Evolutionary conservation across 2,797 vertebrate species (phyloP), one percentile per base, ranked within the genome.

Genomic region (Cynopterus sphinx): DNA sequence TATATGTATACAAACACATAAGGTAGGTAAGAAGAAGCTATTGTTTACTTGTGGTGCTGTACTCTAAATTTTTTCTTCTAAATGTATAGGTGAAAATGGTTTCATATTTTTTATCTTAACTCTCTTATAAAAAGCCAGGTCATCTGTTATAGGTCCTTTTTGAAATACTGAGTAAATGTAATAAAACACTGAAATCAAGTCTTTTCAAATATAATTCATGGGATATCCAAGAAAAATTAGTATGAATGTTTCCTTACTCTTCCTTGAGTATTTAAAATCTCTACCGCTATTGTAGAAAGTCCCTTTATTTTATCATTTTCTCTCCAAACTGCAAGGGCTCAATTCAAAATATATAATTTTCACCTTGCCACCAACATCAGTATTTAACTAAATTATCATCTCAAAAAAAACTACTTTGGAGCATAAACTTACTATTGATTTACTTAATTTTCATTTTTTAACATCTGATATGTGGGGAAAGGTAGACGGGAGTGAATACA

Each of bases 101-200:
- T 88, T 71, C 49, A 1, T 10, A 77, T 49, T 9, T 63, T 83
- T 90, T 67, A 9, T 95, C 59, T 96, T 88, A 93, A 85, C 16
- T 94, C 49, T 74, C 46, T 63, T 75, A 53, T 96, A 94, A 97
- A 97, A 94, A 87, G 0, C 1, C 65, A 92, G 39, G 68, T 39
- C 46, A 36, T 49, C 24, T 91, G 5, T 46, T 84, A 71, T 2
- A 81, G 22, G 12, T 39, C n/a, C 13, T 79, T 96, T 83, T 65
- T 96, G 70, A 70, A 98, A 91, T 53, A 97, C 77, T 96, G 87
- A 63, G 87, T 93, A 97, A 97, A 92, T 91, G 67, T 96, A 97
- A 97, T 96, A 33, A 91, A 94, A 70, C 5, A 85, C 51, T 16
- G 88, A 86, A 85, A 74, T 16, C 11, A 78, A 88, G 15, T 46